Evolutionary conservation across 2,113 vertebrate species (phyloP), one percentile per base, ranked within the genome.

Genomic region (Mola mola): DNA sequence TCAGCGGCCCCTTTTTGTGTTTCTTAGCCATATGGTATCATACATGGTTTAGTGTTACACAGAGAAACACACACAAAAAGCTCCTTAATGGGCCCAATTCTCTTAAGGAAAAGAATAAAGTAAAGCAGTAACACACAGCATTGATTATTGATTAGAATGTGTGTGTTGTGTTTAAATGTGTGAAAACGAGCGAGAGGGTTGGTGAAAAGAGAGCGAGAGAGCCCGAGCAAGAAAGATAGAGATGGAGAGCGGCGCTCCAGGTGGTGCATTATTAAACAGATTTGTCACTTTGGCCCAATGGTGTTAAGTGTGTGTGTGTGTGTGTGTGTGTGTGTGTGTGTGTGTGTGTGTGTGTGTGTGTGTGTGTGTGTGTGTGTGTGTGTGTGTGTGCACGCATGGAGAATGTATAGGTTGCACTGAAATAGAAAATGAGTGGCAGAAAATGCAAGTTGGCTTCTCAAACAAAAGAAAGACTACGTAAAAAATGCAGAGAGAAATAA

Each of bases 181-280:
- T 38, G 36, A 16, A 29, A n/a, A n/a, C n/a, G n/a, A n/a, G n/a
- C n/a, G 42, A 40, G 38, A 20, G 13, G 13, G 28, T 10, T 31
- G 38, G 38, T 26, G 29, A 19, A 20, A n/a, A 58, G 29, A 57
- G 22, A 55, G 43, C 15, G 15, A 51, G 22, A 60, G 51, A 64
- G 61, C 6, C 10, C 7, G 25, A 36, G 15, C 11, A 4, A 56
- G 51, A 33, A 40, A 65, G 40, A 68, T 9, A 63, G 36, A 76
- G 52, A 78, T 8, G 50, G 71, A 80, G 69, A 10, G 60, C 33
- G 1, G 8, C 51, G 75, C 76, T 84, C 64, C 87, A 84, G 89
- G 80, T 82, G 80, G 38, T 80, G 71, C 79, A 85, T 86, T 88
- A 90, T 88, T 89, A 81, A 86, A 87, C 76, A 88, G 69, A 87